These are phyloP conservation scores for Mimas tiliae DNA, from an alignment of 2,888 invertebrate species.

Conservation along the genomic window DNA sequence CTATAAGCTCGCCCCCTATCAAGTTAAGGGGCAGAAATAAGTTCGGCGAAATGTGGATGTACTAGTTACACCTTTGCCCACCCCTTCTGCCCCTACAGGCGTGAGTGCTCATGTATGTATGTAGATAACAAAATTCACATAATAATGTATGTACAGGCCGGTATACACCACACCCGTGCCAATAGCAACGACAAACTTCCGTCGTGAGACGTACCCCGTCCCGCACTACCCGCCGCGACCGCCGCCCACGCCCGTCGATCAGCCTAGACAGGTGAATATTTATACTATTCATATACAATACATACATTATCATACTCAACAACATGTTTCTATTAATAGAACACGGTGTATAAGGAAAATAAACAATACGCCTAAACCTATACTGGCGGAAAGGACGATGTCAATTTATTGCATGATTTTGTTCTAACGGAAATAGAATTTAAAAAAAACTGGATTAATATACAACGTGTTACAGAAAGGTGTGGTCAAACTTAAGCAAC, in stretches of 20 bases:
- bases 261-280: slow-evolving; percentile 66
- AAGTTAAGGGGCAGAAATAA: too few species aligned
- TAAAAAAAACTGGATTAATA: too few species aligned
- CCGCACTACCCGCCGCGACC: slow-evolving; percentile 68
- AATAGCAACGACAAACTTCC: slow-evolving; percentile 57
- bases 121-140: too few species aligned
- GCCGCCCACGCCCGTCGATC: slow-evolving; percentile 64
- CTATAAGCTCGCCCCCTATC: too few species aligned
- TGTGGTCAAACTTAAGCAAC: too few species aligned
- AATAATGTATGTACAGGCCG: slow-evolving; percentile 47
- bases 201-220: slow-evolving; percentile 64
- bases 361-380: not conserved
- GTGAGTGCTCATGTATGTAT: too few species aligned
- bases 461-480: too few species aligned
- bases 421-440: not conserved
- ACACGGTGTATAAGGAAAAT: slow-evolving; percentile 5
- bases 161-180: slow-evolving; percentile 59
- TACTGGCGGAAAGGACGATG: not conserved
- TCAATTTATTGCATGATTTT: not conserved
- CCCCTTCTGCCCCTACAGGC: too few species aligned
- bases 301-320: not conserved
- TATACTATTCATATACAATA: not conserved
- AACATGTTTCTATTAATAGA: not conserved
- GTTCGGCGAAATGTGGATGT: too few species aligned
- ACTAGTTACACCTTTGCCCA: too few species aligned